A percentile compares a stretch with the other conserved stretches of the same genome.
phyloP scores from a whole-genome alignment of 2,797 vertebrate species.

The Pipistrellus nathusii region DNA sequence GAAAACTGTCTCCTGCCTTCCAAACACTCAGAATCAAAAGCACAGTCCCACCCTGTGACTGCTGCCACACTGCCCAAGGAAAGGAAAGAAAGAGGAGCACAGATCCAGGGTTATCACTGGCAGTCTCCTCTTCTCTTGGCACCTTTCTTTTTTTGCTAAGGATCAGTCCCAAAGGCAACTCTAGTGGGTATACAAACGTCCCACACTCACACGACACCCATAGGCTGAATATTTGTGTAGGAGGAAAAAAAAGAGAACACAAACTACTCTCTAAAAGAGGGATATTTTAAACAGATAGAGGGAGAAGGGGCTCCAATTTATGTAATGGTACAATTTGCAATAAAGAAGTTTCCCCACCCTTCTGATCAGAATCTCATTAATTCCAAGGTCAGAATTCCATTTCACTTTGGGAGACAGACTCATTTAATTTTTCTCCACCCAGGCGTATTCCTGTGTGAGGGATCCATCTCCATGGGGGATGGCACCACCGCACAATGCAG shows the following conservation, averaged over 20 bases:
- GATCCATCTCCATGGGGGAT: conserved; percentile 79
- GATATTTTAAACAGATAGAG: conserved; percentile 69
- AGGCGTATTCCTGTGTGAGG: conserved; percentile 83
- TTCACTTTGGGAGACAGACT: conserved; percentile 84
- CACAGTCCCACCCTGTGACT: neutral
- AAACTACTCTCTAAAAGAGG: conserved; percentile 42
- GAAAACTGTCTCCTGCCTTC: conserved; percentile 68
- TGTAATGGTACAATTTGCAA: conserved; percentile 65
- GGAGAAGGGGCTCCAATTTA: conserved; percentile 61
- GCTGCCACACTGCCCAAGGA: neutral
- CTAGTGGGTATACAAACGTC: conserved; percentile 12
- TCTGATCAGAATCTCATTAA: conserved; percentile 83
- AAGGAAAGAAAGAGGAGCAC: conserved; percentile 7
- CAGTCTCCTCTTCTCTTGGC: conserved; percentile 40
- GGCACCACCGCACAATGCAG: conserved; percentile 78
- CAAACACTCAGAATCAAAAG: conserved; percentile 76
- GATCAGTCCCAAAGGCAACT: conserved; percentile 52
- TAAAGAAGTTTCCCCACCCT: conserved; percentile 81
- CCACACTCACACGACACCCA: neutral
- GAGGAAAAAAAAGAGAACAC: conserved; percentile 25
- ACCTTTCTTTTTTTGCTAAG: conserved; percentile 72
- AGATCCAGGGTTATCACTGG: conserved; percentile 10
- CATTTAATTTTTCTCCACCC: conserved; percentile 86
- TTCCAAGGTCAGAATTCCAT: conserved; percentile 85
- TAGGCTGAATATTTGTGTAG: neutral